Base-by-base conservation (phyloP, 1,140 invertebrate species). In the Euura saliciscinereae region DNA sequence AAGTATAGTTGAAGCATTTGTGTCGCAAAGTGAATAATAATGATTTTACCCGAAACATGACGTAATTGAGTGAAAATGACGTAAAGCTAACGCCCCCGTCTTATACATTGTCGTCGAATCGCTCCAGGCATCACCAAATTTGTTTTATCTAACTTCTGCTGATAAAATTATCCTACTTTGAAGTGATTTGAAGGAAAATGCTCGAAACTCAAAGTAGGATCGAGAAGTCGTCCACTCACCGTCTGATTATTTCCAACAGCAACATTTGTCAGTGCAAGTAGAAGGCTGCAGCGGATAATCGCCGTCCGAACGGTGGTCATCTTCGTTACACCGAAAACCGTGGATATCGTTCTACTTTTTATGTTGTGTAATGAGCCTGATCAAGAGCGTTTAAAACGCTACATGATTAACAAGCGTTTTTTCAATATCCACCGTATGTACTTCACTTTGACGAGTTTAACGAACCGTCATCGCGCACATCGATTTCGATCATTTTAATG, bases 11-110 rank as follows among this genome's bases (percentile, higher is more conserved):
- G 28, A 28, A 28, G 28, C 28, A 6, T 59, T 4, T 59, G 51
- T 59, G 4, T 59, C 51, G 51, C 13, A 11, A n/a, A 59, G 13
- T 59, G 51, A 59, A 59, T 59, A 59, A 59, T 6, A 59, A 59
- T 59, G 51, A 59, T 59, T 59, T 59, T n/a, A 59, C 51, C 51
- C 51, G 51, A 59, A 59, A 11, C 51, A n/a, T 59, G 51, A 59
- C 51, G 51, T 6, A 59, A 59, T 59, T 59, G 51, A 59, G 13
- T n/a, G 13, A 59, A 59, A 59, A 59, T 59, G 51, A 59, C 13
- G 13, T 59, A 59, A 59, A n/a, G 13, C 2, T 4, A 11, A 59
- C 51, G 51, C 51, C 51, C 13, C 13, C 51, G 10, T 59, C 51
- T 59, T n/a, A 8, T 4, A 11, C 8, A 6, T n/a, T 59, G 51